Evolutionary conservation across 2,113 vertebrate genomes (phyloP).

Genomic region (Aldabrachelys gigantea): DNA sequence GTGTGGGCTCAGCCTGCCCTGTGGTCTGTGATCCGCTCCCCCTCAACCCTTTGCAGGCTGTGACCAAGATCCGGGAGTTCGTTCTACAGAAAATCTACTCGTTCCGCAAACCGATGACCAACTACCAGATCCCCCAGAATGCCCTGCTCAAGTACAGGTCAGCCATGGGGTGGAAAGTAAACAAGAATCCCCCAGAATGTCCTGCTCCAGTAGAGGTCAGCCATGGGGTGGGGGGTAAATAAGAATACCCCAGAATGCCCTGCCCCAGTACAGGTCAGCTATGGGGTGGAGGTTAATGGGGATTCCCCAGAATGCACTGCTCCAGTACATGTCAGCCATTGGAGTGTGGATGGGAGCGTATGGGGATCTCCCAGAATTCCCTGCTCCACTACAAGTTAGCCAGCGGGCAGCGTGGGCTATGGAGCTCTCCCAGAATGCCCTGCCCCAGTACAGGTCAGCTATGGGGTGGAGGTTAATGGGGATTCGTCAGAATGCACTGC

Average conservation of each 20-base stretch:
- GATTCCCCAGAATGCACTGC: background rate
- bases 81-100: constrained; percentile 94
- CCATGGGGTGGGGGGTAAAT: too few species aligned
- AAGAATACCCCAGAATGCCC: too few species aligned
- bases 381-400: background rate
- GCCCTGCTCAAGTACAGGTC: constrained; percentile 83
- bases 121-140: constrained; percentile 96
- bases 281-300: fast-evolving
- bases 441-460: too few species aligned
- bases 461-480: too few species aligned
- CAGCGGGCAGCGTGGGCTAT: background rate
- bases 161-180: background rate
- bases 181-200: background rate
- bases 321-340: background rate
- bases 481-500: too few species aligned
- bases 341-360: fast-evolving
- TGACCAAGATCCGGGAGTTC: constrained; percentile 93
- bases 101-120: constrained; percentile 96
- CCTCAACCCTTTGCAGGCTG: constrained; percentile 77
- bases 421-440: background rate
- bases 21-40: background rate
- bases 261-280: too few species aligned
- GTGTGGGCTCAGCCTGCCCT: too few species aligned
- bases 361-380: background rate
- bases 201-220: background rate